Base-by-base conservation (phyloP, 2,797 vertebrate species). In the Chelon labrosus region DNA sequence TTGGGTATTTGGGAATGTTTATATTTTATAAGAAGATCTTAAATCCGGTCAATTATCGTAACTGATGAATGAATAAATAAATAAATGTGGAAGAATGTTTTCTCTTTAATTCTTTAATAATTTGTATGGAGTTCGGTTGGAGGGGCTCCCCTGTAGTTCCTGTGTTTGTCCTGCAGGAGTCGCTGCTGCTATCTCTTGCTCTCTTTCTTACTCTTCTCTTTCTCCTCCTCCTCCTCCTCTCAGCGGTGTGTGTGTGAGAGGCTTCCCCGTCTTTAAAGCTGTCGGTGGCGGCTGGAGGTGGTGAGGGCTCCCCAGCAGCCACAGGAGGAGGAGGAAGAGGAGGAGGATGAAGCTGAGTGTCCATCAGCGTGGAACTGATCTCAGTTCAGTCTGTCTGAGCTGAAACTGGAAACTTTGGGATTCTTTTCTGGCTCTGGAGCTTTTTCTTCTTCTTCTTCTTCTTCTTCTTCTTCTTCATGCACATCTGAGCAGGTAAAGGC, bases 331-430 rank as follows among this genome's bases (percentile, higher is more conserved):
- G 38, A 75, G 62, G 72, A 41, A 3, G 59, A 63, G 8, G 61
- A 79, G 10, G 70, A 76, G 5, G 73, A 70, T 44, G 84, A 77
- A 50, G 77, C 41, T 60, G 62, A 16, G 67, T 19, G 70, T 55
- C 42, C 1, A 10, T 65, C 19, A 19, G 38, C 5, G 39, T 3
- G 70, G 42, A 77, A 70, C 81, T 75, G 81, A 77, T 80, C 73
- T 82, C 75, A 69, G 62, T 41, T 86, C 84, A 77, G 80, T 59
- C 2, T 5, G 4, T 70, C 57, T 60, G 76, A 77, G 79, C 82
- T 76, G 60, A 65, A 82, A 88, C 82, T 76, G 60, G 67, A 82
- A 88, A 90, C 85, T 89, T 89, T 82, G 54, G 73, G 46, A 73
- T 74, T 73, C 42, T 84, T 78, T 60, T 66, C 16, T 73, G 1